A percentile compares a stretch with the other conserved stretches of the same genome.
phyloP scores from a whole-genome alignment of 2,888 invertebrate species.

The Polydrusus pterygomalis region DNA sequence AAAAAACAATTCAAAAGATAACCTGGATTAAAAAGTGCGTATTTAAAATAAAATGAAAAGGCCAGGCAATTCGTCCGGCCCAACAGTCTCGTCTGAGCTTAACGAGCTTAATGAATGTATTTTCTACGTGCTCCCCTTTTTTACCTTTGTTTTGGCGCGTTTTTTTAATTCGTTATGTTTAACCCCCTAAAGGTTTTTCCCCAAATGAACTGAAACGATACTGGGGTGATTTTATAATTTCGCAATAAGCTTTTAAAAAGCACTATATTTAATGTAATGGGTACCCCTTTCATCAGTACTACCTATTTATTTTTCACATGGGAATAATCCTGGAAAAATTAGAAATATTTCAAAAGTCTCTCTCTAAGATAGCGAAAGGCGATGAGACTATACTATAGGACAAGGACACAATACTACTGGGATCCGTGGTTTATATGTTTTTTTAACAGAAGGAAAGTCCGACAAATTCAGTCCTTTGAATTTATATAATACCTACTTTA shows the following conservation, averaged over 20 bases:
- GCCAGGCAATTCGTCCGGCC: background rate
- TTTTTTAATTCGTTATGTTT: conserved; percentile 16
- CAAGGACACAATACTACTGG: too few species aligned
- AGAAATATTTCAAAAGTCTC: too few species aligned
- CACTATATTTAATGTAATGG: too few species aligned
- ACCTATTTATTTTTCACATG: too few species aligned
- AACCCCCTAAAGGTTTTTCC: background rate
- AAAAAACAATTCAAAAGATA: conserved; percentile 26
- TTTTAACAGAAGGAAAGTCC: too few species aligned
- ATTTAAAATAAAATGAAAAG: conserved; percentile 31
- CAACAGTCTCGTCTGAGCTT: conserved; percentile 1
- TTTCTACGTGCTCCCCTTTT: background rate
- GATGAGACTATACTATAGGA: too few species aligned
- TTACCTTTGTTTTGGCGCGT: background rate
- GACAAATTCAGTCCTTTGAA: too few species aligned
- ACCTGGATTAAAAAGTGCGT: conserved; percentile 25
- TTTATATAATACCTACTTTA: background rate
- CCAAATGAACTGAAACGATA: background rate
- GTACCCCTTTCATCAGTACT: too few species aligned
- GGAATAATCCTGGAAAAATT: too few species aligned
- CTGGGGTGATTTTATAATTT: background rate
- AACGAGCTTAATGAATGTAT: conserved; percentile 15
- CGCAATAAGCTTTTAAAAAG: too few species aligned
- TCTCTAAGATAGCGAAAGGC: too few species aligned
- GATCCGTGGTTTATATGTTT: too few species aligned